Conservation (phyloP, 2,797 vertebrate species). For the Glossophaga mutica region DNA sequence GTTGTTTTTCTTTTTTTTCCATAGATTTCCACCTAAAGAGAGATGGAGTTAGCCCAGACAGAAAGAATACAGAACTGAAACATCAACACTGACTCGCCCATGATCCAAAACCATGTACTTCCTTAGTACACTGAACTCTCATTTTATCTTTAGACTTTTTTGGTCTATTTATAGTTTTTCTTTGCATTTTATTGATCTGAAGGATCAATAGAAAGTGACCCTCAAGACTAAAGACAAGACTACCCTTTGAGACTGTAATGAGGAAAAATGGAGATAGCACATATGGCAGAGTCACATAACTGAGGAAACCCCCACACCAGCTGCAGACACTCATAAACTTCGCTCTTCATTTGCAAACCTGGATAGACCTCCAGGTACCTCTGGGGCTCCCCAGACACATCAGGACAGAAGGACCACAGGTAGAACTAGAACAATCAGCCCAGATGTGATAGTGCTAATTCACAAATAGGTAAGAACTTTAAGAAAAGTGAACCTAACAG, state of each 20-base stretch:
- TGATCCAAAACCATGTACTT: not conserved
- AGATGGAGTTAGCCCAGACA: not conserved
- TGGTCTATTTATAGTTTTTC: not conserved
- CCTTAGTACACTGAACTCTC: not conserved
- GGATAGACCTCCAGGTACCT: not conserved
- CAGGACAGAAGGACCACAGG: not conserved
- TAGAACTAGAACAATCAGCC: not conserved
- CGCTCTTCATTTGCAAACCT: not conserved
- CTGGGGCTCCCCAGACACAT: not conserved
- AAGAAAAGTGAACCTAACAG: not conserved
- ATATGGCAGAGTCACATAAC: not conserved
- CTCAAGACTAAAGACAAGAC: not conserved
- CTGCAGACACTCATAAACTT: not conserved
- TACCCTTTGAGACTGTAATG: not conserved
- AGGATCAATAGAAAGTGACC: not conserved
- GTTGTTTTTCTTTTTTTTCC: not conserved
- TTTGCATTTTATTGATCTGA: not conserved
- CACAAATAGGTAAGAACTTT: not conserved
- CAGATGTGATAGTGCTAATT: not conserved
- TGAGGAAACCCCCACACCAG: not conserved
- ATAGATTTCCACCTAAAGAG: not conserved
- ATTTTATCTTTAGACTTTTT: not conserved
- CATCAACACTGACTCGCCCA: not conserved
- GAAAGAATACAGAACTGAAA: not conserved
- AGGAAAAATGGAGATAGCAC: not conserved